Evolutionary conservation across 2,797 vertebrate species (phyloP), one percentile per base, ranked within the genome.

Genomic region (Chaetodon trifasciatus): DNA sequence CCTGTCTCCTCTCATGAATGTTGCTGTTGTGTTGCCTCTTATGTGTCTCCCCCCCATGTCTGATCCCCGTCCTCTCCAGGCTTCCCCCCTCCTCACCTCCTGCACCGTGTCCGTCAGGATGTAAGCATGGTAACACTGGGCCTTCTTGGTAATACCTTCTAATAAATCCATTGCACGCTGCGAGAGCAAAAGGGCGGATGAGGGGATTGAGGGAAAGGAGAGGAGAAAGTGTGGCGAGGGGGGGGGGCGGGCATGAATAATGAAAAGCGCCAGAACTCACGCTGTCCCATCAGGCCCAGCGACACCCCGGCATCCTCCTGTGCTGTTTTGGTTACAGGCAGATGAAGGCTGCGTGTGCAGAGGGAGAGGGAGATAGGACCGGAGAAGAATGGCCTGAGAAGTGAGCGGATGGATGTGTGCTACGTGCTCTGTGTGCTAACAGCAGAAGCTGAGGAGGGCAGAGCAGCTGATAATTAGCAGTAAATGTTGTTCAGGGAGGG

Each of bases 171-270:
- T 86, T 74, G 90, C 85, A 87, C 71, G 76, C 88, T 75, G 78
- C 7, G 68, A 83, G 85, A 84, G 83, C 77, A 87, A 86, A 86
- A 79, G 83, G 76, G 78, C 8, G 46, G 70, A 84, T 77, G 84
- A 76, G 68, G 70, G 63, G 78, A 82, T 78, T 78, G 81, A 84
- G 65, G 70, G 55, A 66, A 69, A 47, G 74, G 76, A 82, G 73
- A 75, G 56, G 64, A 57, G 76, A 90, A 71, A 66, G 32, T 17
- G 73, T 13, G 47, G 76, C 40, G 78, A 86, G 82, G 52, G 60
- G 83, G 78, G 13, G 89, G 87, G 83, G 64, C 1, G 70, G 57
- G 32, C 88, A 93, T 96, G 94, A 96, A 96, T 95, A 94, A 96
- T 95, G 92, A 88, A 96, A 91, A 83, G 80, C 75, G 24, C 70